phyloP scores from a whole-genome alignment of 2,888 invertebrate species.

The Toxonevra muliebris region DNA sequence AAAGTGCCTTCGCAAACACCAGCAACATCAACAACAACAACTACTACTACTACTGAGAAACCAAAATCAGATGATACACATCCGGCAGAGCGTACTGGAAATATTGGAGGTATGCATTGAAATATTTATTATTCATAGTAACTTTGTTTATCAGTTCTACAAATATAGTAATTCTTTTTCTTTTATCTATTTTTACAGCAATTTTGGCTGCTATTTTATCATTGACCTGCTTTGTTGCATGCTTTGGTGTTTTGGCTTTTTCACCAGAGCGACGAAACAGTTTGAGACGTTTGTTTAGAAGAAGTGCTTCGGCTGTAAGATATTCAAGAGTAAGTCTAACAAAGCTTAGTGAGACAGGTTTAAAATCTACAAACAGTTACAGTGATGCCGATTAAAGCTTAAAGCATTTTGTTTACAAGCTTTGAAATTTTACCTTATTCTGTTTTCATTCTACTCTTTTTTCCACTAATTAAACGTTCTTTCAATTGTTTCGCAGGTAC shows the following conservation, averaged over 20 bases:
- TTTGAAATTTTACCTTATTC: no score
- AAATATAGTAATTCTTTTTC: no score
- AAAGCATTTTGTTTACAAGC: no score
- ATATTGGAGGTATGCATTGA: constrained; percentile 55
- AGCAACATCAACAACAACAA: constrained; percentile 36
- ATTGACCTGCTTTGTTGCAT: constrained; percentile 52
- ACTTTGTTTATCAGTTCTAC: not conserved
- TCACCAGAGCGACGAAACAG: constrained; percentile 56
- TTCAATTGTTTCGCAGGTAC: constrained; percentile 47
- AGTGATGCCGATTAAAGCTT: no score
- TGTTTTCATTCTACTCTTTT: not conserved
- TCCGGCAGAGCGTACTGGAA: constrained; percentile 49
- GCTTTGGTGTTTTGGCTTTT: constrained; percentile 54
- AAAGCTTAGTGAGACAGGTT: not conserved
- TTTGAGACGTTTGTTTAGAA: constrained; percentile 52
- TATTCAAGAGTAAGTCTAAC: constrained; percentile 56
- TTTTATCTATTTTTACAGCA: constrained; percentile 38
- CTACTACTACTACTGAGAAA: constrained; percentile 21
- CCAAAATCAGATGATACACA: constrained; percentile 26
- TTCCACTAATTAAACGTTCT: no score
- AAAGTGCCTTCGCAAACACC: constrained; percentile 34
- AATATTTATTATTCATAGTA: not conserved
- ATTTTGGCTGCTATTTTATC: constrained; percentile 55
- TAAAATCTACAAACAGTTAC: not conserved
- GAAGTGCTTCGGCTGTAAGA: constrained; percentile 54